Evolutionary conservation across 2,797 vertebrate genomes (phyloP).

Genomic region (Avahi laniger): DNA sequence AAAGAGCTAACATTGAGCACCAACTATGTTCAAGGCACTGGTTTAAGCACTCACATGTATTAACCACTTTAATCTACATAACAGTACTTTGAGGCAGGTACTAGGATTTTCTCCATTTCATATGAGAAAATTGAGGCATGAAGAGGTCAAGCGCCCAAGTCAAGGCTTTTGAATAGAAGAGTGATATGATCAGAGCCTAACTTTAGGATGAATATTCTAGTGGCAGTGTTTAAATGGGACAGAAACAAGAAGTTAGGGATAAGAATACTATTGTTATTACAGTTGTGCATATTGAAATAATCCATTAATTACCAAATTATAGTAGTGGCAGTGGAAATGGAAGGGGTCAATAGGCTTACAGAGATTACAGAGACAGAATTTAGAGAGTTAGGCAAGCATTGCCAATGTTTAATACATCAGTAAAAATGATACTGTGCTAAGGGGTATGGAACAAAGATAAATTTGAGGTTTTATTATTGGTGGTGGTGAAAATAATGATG

Average conservation of each 20-base stretch:
- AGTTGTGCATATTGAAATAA: background rate
- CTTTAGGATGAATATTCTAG: background rate
- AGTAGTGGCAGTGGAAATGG: background rate
- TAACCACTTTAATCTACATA: background rate
- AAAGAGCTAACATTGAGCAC: background rate
- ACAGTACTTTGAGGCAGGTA: background rate
- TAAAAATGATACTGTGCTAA: background rate
- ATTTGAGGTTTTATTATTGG: background rate
- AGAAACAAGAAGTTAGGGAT: background rate
- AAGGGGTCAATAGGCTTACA: background rate
- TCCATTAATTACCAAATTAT: background rate
- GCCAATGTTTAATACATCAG: background rate
- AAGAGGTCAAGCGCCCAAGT: background rate
- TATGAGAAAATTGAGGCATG: background rate
- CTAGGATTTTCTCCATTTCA: background rate
- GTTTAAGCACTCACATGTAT: background rate
- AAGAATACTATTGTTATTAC: background rate
- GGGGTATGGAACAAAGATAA: background rate
- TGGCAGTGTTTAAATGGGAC: background rate
- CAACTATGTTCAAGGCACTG: background rate
- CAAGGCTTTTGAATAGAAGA: background rate
- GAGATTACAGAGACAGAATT: background rate
- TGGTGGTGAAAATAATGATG: background rate
- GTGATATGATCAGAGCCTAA: background rate
- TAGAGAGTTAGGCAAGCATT: background rate